Base-by-base conservation (phyloP, 2,113 vertebrate genomes). In the Platysternon megacephalum region DNA sequence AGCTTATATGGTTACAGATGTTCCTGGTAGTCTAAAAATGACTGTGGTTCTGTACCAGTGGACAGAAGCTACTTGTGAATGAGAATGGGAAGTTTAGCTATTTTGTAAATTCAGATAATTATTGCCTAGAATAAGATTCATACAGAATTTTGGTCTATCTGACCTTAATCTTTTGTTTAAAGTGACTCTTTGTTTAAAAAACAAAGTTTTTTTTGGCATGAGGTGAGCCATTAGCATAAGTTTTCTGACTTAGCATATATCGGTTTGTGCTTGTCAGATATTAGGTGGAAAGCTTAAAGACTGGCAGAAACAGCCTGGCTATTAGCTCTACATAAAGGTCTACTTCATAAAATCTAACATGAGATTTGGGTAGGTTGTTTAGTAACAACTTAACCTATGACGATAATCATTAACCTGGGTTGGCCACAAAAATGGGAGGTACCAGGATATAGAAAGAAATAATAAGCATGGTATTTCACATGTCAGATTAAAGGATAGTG, bases 31-130 rank as follows among this genome's bases (percentile, higher is more conserved):
- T 68, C 93, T 95, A 42, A 90, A 94, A 95, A 86, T 48, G 5
- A 84, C 49, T 72, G 48, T 58, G 35, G 51, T 92, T 97, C 94
- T 97, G 83, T 95, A 88, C 48, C 82, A 88, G 11, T 86, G 91
- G 94, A 74, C 56, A 85, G 28, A 91, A 96, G 46, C 11, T 49
- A 93, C 42, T 79, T 91, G 52, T 82, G 21, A 53, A 35, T 92
- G 91, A 49, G 80, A 95, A 84, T 39, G 46, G 39, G 11, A 86
- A 86, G 87, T 88, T 94, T 87, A 51, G 12, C 39, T 56, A 61
- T 92, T 93, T 89, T 39, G 58, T 90, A 96, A 94, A 87, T 58
- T 79, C 42, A 94, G 11, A 32, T 8, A 16, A 72, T 26, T 74
- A 91, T 95, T 86, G 84, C 35, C 42, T 90, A 82, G 44, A 78